These are phyloP conservation scores for Galeopterus variegatus DNA, from an alignment of 2,113 vertebrate genomes.

Conservation along the genomic window DNA sequence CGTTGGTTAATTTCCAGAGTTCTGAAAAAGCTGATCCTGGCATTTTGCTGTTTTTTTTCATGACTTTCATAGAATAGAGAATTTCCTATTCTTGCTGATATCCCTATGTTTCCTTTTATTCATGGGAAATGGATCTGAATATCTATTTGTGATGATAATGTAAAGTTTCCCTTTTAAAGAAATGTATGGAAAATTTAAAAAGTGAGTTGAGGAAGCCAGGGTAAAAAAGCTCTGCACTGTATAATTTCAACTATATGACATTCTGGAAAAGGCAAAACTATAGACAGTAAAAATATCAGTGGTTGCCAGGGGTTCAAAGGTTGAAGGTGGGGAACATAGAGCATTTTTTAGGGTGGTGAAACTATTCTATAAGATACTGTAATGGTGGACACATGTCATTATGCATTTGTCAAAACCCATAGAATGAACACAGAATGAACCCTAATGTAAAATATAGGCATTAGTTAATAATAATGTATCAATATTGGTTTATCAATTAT, in stretches of 20 bases:
- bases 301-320: neutral
- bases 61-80: neutral
- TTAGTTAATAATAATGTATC: neutral
- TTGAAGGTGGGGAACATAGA: neutral
- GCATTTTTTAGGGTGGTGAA: neutral
- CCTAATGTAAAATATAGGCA: too few species aligned
- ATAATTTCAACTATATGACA: neutral
- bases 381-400: neutral
- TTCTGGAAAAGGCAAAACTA: neutral
- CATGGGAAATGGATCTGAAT: neutral
- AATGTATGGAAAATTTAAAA: neutral
- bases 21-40: neutral
- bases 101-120: neutral
- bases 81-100: neutral
- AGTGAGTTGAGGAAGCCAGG: neutral
- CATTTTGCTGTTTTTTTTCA: neutral
- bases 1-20: slow-evolving; percentile 9
- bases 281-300: neutral
- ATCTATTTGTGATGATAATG: neutral
- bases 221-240: neutral
- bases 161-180: neutral
- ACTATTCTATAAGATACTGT: neutral
- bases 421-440: too few species aligned
- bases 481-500: neutral
- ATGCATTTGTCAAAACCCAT: neutral